Evolutionary conservation across 2,888 invertebrate species (phyloP).

Genomic region (Octodonta nipae): DNA sequence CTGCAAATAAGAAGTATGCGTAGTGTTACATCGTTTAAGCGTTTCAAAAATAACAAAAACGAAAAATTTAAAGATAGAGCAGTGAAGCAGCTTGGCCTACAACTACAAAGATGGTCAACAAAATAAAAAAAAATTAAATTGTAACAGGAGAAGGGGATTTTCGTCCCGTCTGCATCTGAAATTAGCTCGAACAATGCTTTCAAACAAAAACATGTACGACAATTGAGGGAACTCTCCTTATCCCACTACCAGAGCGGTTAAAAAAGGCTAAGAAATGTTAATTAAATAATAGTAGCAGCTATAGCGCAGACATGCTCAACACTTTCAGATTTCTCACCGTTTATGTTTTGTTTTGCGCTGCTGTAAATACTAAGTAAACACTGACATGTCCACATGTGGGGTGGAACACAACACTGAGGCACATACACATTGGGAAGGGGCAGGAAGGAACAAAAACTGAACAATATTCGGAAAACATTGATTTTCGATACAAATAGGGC

Average conservation of each 20-base stretch:
- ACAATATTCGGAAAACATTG: constrained; percentile 22
- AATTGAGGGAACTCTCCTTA: constrained; percentile 61
- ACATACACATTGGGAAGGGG: constrained; percentile 3
- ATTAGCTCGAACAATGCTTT: constrained; percentile 1
- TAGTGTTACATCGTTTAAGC: no score
- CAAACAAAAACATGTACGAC: constrained; percentile 4
- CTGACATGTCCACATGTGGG: constrained; percentile 3
- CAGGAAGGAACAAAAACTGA: constrained; percentile 7
- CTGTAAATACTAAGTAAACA: constrained; percentile 5
- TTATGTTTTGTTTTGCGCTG: constrained; percentile 14
- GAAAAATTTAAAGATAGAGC: constrained; percentile 17
- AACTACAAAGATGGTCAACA: constrained; percentile 13
- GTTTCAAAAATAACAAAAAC: constrained; percentile 11
- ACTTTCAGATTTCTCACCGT: constrained; percentile 28
- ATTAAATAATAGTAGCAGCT: not conserved
- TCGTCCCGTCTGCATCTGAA: constrained; percentile 19
- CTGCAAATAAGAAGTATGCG: no score
- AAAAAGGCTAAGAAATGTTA: constrained; percentile 22
- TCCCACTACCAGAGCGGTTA: constrained; percentile 48
- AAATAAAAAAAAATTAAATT: constrained; percentile 10
- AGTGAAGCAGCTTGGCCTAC: constrained; percentile 21
- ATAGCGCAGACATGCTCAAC: not conserved
- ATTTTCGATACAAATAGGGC: not conserved
- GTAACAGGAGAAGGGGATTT: constrained; percentile 38
- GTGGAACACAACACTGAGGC: not conserved